Percentiles rank a stretch among this genome's conserved stretches.
Conservation (phyloP, 2,888 invertebrate genomes). For the Prenolepis imparis region DNA sequence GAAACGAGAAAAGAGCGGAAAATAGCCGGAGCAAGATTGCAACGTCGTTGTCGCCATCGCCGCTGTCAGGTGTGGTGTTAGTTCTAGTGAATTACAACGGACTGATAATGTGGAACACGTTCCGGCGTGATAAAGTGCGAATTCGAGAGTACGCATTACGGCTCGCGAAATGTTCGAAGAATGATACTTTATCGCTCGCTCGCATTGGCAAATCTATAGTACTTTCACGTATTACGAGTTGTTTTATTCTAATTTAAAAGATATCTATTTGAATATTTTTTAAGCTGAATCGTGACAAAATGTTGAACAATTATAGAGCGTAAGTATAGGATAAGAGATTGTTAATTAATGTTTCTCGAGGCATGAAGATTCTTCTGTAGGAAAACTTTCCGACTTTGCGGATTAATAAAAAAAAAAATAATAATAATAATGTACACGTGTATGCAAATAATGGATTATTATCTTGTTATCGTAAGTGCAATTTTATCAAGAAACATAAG, state of each 20-base stretch:
- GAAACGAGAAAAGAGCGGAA: conserved; percentile 1
- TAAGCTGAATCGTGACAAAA: neutral
- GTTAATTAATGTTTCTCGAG: neutral
- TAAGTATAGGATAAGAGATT: neutral
- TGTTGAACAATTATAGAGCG: neutral
- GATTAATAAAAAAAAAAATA: conserved; percentile 11
- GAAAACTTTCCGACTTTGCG: neutral
- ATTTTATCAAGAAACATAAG: conserved; percentile 40
- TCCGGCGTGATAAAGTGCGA: conserved; percentile 9
- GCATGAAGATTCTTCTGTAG: neutral
- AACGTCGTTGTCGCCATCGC: neutral
- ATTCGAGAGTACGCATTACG: conserved; percentile 20
- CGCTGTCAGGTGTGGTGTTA: neutral
- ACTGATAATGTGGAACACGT: conserved; percentile 44
- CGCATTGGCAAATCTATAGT: neutral
- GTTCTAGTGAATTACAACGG: conserved; percentile 36
- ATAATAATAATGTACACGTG: neutral
- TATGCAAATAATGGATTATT: conserved; percentile 54
- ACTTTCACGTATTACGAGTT: neutral
- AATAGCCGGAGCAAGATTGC: neutral
- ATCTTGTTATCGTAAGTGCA: conserved; percentile 56
- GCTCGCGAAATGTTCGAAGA: neutral
- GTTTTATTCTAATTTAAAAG: neutral
- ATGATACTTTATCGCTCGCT: conserved; percentile 11
- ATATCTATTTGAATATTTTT: neutral